A percentile compares a stretch with the other conserved stretches of the same genome.
These are phyloP conservation scores for Calameuta idolon DNA, from an alignment of 2,888 invertebrate species.

Conservation along the genomic window DNA sequence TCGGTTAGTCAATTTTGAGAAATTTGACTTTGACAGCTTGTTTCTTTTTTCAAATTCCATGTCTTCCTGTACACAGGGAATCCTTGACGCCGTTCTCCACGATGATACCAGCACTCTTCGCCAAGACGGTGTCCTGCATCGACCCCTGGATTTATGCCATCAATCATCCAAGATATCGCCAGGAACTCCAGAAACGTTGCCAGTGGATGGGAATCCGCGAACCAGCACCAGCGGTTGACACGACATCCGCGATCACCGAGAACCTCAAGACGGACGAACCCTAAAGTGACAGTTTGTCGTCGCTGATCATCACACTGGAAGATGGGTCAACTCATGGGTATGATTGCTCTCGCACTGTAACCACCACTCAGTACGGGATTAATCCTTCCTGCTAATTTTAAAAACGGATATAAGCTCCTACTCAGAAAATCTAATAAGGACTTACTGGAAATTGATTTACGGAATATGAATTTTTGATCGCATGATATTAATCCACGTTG, in stretches of 20 bases:
- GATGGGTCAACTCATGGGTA: neutral
- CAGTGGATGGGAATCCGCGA: slow-evolving; percentile 76
- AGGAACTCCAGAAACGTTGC: slow-evolving; percentile 84
- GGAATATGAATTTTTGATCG: neutral
- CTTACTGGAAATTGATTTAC: neutral
- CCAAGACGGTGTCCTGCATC: slow-evolving; percentile 90
- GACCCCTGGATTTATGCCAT: slow-evolving; percentile 93
- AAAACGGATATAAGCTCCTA: neutral
- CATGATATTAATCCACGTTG: neutral
- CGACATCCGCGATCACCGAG: slow-evolving; percentile 57
- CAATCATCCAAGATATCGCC: slow-evolving; percentile 85
- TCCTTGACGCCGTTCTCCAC: slow-evolving; percentile 71
- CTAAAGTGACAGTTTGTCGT: slow-evolving; percentile 33
- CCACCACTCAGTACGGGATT: neutral
- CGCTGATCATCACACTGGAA: neutral
- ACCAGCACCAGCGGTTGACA: slow-evolving; percentile 50
- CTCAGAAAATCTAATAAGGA: neutral
- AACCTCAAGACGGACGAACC: slow-evolving; percentile 57
- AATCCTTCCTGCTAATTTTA: neutral
- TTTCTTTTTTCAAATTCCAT: neutral
- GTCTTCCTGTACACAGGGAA: slow-evolving; percentile 48
- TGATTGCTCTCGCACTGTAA: neutral
- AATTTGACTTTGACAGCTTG: neutral
- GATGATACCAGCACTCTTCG: slow-evolving; percentile 88
- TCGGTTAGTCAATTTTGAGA: slow-evolving; percentile 54